phyloP scores from a whole-genome alignment of 2,113 vertebrate species.

The Apteryx mantelli region DNA sequence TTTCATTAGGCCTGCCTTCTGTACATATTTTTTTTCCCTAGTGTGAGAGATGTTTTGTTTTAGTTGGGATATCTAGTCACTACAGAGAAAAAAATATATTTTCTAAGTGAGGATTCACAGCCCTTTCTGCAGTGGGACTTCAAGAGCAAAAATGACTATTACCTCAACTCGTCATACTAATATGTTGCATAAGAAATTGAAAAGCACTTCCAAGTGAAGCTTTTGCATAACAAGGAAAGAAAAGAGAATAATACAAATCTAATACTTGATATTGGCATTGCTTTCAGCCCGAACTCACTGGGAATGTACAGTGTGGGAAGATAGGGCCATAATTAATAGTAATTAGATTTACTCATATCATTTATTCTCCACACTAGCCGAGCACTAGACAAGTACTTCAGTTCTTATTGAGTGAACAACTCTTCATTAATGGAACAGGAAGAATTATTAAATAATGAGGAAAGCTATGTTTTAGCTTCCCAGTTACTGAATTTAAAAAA shows the following conservation, averaged over 20 bases:
- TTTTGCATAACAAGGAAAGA: not conserved
- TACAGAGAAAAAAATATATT: not conserved
- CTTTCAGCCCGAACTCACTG: not conserved
- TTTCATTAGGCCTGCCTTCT: not conserved
- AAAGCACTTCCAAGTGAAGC: not conserved
- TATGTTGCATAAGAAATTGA: not conserved
- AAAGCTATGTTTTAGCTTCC: not conserved
- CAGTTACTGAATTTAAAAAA: not conserved
- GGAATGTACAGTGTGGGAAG: not conserved
- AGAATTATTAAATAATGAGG: not conserved
- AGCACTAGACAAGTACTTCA: not conserved
- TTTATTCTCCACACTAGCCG: not conserved
- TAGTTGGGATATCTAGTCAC: not conserved
- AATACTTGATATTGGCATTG: not conserved
- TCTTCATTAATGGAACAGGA: not conserved
- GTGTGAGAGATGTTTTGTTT: not conserved
- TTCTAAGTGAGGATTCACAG: not conserved
- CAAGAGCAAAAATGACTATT: not conserved
- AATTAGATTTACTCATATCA: not conserved
- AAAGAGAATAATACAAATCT: not conserved
- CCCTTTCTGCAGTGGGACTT: not conserved
- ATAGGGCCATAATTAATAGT: not conserved
- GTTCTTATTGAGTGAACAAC: not conserved
- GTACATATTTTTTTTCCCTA: not conserved
- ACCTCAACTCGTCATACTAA: not conserved